Evolutionary conservation across 2,888 invertebrate genomes (phyloP).

Genomic region (Polymixis lichenea): DNA sequence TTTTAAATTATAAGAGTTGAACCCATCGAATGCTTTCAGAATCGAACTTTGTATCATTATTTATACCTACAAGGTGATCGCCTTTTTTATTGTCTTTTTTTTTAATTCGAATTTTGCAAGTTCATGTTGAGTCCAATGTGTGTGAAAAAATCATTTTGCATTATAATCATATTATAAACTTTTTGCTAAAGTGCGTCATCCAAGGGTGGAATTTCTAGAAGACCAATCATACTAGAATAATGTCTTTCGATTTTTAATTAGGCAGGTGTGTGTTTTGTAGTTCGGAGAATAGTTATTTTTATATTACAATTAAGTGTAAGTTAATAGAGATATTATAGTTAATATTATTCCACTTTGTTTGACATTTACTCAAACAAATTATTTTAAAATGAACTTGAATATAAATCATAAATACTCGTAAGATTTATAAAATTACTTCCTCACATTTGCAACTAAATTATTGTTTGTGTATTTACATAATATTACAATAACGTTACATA

Average conservation of each 20-base stretch:
- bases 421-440: not conserved
- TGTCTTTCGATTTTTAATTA: not conserved
- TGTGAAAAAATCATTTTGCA: slow-evolving; percentile 10
- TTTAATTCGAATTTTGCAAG: not conserved
- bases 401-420: not conserved
- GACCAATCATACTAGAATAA: not conserved
- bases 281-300: not conserved
- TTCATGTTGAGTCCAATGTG: not conserved
- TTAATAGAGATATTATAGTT: not conserved
- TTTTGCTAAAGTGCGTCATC: slow-evolving; percentile 5
- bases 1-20: not conserved
- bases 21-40: not conserved
- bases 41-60: not conserved
- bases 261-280: not conserved
- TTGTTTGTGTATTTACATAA: slow-evolving; percentile 37
- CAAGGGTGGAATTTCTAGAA: slow-evolving; percentile 21
- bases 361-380: not conserved
- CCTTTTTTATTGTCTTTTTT: no score
- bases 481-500: slow-evolving; percentile 12
- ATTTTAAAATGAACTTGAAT: not conserved
- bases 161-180: not conserved
- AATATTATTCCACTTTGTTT: not conserved
- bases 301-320: not conserved
- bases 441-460: slow-evolving; percentile 13
- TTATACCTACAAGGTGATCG: not conserved